Evolutionary conservation across 2,888 invertebrate species (phyloP).

Genomic region (Cephus sareptanus): DNA sequence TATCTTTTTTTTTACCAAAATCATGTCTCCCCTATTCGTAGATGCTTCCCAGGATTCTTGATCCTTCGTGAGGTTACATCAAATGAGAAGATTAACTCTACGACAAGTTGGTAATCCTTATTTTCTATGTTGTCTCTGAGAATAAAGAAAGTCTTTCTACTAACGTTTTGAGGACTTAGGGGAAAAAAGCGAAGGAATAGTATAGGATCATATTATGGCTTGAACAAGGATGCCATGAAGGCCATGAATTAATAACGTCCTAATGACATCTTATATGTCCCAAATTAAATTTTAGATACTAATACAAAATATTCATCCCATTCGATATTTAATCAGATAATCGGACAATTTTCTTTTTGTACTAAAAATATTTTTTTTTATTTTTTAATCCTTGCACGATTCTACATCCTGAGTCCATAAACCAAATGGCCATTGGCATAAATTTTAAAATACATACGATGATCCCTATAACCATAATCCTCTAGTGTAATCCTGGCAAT

Average conservation of each 20-base stretch:
- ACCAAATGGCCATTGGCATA: constrained; percentile 40
- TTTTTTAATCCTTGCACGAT: background rate
- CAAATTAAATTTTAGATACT: background rate
- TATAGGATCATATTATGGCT: background rate
- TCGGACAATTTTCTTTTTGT: background rate
- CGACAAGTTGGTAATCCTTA: background rate
- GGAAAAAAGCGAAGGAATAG: background rate
- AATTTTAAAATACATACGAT: constrained; percentile 42
- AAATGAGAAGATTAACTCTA: background rate
- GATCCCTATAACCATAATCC: constrained; percentile 53
- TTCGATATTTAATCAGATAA: background rate
- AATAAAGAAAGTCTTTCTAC: background rate
- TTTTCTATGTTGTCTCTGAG: background rate
- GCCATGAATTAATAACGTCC: background rate
- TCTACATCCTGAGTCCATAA: too few species aligned
- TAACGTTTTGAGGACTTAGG: background rate
- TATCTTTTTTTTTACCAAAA: background rate
- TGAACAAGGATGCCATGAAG: background rate
- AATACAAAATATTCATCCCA: background rate
- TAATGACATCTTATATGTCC: background rate
- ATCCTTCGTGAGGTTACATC: background rate
- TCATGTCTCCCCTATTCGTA: background rate
- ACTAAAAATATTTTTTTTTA: background rate
- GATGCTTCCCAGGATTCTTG: background rate
- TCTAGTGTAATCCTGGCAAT: constrained; percentile 53